phyloP scores from a whole-genome alignment of 2,888 invertebrate genomes.

The Tortrix viridana region DNA sequence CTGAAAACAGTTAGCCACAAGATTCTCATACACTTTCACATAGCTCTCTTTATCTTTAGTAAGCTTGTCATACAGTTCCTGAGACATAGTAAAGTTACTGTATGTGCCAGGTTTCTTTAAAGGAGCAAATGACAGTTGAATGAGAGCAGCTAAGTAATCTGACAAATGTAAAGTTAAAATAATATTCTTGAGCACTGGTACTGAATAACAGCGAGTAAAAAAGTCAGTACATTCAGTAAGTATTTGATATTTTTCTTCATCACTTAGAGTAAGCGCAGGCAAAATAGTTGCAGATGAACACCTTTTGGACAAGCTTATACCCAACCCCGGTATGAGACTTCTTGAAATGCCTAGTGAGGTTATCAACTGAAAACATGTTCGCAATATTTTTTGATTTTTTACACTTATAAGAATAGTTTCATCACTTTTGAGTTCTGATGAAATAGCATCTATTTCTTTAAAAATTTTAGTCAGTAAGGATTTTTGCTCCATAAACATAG shows the following conservation, averaged over 20 bases:
- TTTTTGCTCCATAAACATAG: slow-evolving; percentile 55
- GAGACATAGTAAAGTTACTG: slow-evolving; percentile 79
- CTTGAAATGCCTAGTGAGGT: slow-evolving; percentile 87
- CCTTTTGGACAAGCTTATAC: slow-evolving; percentile 77
- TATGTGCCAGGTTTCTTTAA: slow-evolving; percentile 84
- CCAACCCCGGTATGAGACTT: slow-evolving; percentile 87
- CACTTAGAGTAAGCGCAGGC: slow-evolving; percentile 61
- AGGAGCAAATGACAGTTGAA: slow-evolving; percentile 88
- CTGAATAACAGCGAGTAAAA: slow-evolving; percentile 72
- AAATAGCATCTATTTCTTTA: slow-evolving; percentile 68
- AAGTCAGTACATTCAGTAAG: slow-evolving; percentile 78
- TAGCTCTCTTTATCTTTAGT: slow-evolving; percentile 80
- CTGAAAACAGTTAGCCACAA: slow-evolving; percentile 84
- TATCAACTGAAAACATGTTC: slow-evolving; percentile 85
- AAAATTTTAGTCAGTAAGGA: slow-evolving; percentile 73
- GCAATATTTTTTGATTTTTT: slow-evolving; percentile 86
- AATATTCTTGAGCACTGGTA: slow-evolving; percentile 81
- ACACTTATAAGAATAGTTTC: slow-evolving; percentile 84
- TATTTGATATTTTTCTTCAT: slow-evolving; percentile 80
- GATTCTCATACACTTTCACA: slow-evolving; percentile 71
- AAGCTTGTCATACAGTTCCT: slow-evolving; percentile 80
- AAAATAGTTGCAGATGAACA: slow-evolving; percentile 63
- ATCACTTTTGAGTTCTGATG: slow-evolving; percentile 56
- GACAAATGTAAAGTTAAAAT: slow-evolving; percentile 83
- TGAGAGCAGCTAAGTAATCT: slow-evolving; percentile 86